Evolutionary conservation across 1,140 invertebrate genomes (phyloP).

Genomic region (Drosophila tropicalis): DNA sequence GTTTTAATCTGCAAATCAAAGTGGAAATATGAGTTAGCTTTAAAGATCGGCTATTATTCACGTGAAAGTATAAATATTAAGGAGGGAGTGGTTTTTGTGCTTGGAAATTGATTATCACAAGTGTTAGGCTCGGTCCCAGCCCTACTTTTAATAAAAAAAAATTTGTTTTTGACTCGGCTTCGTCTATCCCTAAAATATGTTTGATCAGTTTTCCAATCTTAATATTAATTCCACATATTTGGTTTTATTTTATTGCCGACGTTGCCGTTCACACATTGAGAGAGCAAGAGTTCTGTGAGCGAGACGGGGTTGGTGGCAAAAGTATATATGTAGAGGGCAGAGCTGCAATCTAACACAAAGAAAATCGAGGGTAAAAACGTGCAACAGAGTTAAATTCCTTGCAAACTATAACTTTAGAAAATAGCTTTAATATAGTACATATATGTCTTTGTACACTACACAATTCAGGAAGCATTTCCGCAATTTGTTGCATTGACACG

Average conservation of each 20-base stretch:
- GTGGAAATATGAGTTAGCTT: neutral
- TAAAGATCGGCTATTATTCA: neutral
- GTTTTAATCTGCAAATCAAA: constrained; percentile 5
- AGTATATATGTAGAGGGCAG: neutral
- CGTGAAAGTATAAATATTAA: neutral
- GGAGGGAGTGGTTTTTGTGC: neutral
- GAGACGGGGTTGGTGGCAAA: constrained; percentile 1
- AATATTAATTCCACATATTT: constrained; percentile 7
- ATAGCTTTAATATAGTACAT: neutral
- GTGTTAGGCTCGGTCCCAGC: neutral
- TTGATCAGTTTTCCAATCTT: neutral
- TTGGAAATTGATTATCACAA: neutral
- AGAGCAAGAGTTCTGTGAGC: constrained; percentile 5
- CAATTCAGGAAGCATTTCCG: neutral
- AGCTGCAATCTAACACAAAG: constrained; percentile 18
- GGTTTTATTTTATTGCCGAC: constrained; percentile 52
- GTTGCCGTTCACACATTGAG: constrained; percentile 48
- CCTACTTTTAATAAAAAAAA: neutral
- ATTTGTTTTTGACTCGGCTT: neutral
- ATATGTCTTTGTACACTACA: neutral
- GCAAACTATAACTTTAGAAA: neutral
- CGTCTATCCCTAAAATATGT: neutral
- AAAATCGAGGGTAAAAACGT: constrained; percentile 21
- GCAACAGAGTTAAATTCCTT: neutral
- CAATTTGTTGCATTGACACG: neutral